Evolutionary conservation across 2,888 invertebrate genomes (phyloP).

Genomic region (Leptopterna dolabrata): DNA sequence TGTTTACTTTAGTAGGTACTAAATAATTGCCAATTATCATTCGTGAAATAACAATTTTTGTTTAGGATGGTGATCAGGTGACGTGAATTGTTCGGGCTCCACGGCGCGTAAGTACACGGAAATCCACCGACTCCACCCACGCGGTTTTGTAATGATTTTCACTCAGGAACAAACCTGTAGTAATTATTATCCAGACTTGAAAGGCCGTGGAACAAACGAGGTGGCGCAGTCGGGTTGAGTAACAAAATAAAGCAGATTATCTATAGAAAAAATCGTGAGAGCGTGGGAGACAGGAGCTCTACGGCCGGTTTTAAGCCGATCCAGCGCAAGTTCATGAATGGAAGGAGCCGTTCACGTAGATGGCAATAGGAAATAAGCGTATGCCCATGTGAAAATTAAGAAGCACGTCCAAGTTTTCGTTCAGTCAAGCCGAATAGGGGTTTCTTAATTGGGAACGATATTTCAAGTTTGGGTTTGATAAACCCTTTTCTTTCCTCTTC

Average conservation of each 20-base stretch:
- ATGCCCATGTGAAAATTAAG: not conserved
- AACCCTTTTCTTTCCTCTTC: too few relatives aligned
- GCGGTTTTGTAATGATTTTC: conserved; percentile 13
- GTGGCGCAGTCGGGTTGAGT: not conserved
- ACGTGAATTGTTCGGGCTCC: too few relatives aligned
- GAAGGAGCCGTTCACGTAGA: conserved; percentile 5
- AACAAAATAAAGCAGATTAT: conserved; percentile 29
- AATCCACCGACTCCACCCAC: conserved; percentile 12
- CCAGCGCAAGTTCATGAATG: conserved; percentile 30
- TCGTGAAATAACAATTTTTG: too few relatives aligned
- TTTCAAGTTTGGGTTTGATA: conserved; percentile 8
- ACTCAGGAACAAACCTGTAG: not conserved
- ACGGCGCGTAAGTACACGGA: too few relatives aligned
- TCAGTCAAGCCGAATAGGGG: not conserved
- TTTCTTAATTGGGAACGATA: conserved; percentile 10
- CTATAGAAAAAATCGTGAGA: conserved; percentile 21
- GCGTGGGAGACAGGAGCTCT: conserved; percentile 15
- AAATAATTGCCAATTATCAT: too few relatives aligned
- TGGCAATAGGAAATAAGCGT: not conserved
- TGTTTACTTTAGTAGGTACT: too few relatives aligned
- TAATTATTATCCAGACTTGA: conserved; percentile 9
- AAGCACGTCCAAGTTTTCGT: not conserved
- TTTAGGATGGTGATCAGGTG: too few relatives aligned
- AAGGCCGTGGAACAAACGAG: conserved; percentile 13
- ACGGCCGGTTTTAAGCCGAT: not conserved